Base-by-base conservation (phyloP, 2,888 invertebrate genomes). In the Priocnemis perturbator region DNA sequence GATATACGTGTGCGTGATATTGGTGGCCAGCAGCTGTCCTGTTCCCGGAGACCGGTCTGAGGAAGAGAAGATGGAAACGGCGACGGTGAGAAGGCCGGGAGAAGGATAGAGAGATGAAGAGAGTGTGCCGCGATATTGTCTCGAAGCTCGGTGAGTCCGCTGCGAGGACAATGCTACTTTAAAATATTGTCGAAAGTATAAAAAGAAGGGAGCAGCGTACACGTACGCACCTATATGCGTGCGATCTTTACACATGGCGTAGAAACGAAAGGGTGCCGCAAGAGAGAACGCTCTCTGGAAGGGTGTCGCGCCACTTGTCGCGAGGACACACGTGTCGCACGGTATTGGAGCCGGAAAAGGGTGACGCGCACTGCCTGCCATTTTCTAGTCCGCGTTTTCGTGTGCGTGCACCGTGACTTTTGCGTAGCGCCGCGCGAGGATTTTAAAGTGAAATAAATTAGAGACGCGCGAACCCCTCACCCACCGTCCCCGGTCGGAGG, bases 1-100 rank as follows among this genome's bases (percentile, higher is more conserved):
- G 85, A 87, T 86, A 89, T 87, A 86, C 85, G 86, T 85, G 84
- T 82, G 76, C 78, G 82, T 79, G 85, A 88, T 89, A 88, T 89
- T 87, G 88, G 87, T 87, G 88, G 87, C 88, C 87, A 76, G 88
- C 88, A 88, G 88, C 85, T 88, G 87, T 88, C 88, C 86, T 75
- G 76, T 80, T 80, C 71, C 66, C 77, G 71, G 55, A 65, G 76
- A 66, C 63, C 72, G 61, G 65, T 62, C 63, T 73, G 73, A 64
- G 66, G 62, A 72, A 77, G 65, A 69, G 67, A 68, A 68, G 66
- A 61, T 63, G 56, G 53, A 60, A 67, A 56, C 63, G 64, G 63
- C 64, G 48, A 11, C 20, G 19, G 45, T 26, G 48, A 60, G 69
- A 55, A 15, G 11, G 60, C 15, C 23, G 53, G 56, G 52, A 50